Evolutionary conservation across 2,797 vertebrate species (phyloP).

Genomic region (Leucoraja ocellata): DNA sequence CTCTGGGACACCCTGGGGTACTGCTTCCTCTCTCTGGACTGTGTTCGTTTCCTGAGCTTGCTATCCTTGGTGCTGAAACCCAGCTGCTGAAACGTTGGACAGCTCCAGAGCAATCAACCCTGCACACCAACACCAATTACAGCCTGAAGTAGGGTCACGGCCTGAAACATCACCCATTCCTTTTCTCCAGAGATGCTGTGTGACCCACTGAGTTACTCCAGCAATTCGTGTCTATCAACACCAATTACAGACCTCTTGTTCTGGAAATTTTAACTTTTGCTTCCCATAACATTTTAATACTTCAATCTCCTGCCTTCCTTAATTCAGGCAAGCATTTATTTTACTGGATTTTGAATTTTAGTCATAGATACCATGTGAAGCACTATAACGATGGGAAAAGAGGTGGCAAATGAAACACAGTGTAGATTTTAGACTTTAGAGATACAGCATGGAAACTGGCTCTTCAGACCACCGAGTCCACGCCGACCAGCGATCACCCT

Average conservation of each 20-base stretch:
- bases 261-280: not conserved
- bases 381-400: too few relatives aligned
- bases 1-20: not conserved
- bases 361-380: not conserved
- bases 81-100: not conserved
- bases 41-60: not conserved
- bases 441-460: too few relatives aligned
- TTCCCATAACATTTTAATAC: not conserved
- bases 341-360: not conserved
- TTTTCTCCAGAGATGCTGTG: too few relatives aligned
- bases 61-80: slow-evolving; percentile 1
- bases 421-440: too few relatives aligned
- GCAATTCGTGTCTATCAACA: not conserved
- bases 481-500: too few relatives aligned
- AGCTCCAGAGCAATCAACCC: not conserved
- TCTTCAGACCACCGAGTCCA: too few relatives aligned
- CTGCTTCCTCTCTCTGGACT: not conserved
- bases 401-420: too few relatives aligned
- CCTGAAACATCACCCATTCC: too few relatives aligned
- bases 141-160: too few relatives aligned
- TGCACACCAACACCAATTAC: not conserved
- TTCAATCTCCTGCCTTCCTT: not conserved
- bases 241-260: not conserved
- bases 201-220: too few relatives aligned
- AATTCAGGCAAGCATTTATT: not conserved